phyloP scores from a whole-genome alignment of 2,888 invertebrate genomes.

The Andrena hattorfiana region DNA sequence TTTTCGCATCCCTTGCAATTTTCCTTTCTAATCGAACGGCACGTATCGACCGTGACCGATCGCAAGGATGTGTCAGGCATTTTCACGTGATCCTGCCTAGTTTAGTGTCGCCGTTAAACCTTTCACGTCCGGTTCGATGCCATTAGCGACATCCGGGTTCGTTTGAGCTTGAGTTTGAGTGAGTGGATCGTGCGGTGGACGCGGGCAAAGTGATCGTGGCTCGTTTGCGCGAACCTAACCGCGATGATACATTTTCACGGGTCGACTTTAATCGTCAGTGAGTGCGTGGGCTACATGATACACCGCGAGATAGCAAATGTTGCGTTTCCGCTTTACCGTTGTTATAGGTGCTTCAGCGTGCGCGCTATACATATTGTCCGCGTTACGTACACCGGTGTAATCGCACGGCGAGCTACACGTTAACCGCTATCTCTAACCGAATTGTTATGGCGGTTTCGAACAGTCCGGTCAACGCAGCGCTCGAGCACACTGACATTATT shows the following conservation, averaged over 20 bases:
- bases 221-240: slow-evolving; percentile 25
- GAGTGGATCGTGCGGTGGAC: neutral
- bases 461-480: neutral
- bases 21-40: neutral
- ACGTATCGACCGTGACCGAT: too few species aligned
- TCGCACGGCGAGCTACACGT: slow-evolving; percentile 14
- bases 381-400: slow-evolving; percentile 23
- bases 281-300: slow-evolving; percentile 12
- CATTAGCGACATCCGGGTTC: slow-evolving; percentile 14
- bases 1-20: neutral
- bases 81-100: neutral
- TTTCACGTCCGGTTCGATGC: neutral
- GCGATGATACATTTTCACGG: slow-evolving; percentile 13
- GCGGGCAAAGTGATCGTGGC: slow-evolving; percentile 15
- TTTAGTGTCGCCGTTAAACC: neutral
- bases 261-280: slow-evolving; percentile 47
- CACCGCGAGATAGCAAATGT: slow-evolving; percentile 49
- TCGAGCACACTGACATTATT: neutral
- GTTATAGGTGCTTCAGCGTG: slow-evolving; percentile 16
- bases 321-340: slow-evolving; percentile 45
- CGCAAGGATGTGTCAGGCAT: neutral
- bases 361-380: neutral
- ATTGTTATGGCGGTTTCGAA: slow-evolving; percentile 29
- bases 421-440: slow-evolving; percentile 34
- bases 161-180: slow-evolving; percentile 18